Evolutionary conservation across 2,113 vertebrate species (phyloP).

Genomic region (Bettongia penicillata): DNA sequence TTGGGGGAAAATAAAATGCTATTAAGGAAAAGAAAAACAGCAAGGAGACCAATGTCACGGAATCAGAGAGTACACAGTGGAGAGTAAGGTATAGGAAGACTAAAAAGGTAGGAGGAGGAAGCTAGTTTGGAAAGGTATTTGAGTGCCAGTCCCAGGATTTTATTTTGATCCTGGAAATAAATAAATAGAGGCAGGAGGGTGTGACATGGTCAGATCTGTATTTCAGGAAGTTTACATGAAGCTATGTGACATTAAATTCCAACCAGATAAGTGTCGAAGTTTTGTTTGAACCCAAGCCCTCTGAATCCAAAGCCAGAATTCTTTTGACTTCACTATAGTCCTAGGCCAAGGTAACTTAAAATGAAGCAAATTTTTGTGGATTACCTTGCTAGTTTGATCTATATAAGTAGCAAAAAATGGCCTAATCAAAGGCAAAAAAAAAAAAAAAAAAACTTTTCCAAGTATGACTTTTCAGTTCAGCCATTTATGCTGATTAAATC

Average conservation of each 20-base stretch:
- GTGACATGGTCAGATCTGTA: not conserved
- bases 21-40: too few species aligned
- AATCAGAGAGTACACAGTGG: not conserved
- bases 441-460: not conserved
- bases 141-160: not conserved
- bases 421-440: constrained; percentile 4
- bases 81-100: not conserved
- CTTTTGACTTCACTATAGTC: not conserved
- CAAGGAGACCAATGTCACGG: not conserved
- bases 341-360: not conserved
- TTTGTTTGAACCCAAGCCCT: not conserved
- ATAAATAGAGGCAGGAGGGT: not conserved
- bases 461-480: not conserved
- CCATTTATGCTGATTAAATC: not conserved
- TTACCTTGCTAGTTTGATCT: constrained; percentile 3
- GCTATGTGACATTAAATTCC: not conserved
- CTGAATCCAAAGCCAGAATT: not conserved
- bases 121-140: not conserved
- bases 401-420: not conserved
- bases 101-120: not conserved
- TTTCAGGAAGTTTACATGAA: not conserved
- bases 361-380: not conserved
- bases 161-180: not conserved
- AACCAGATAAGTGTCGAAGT: not conserved
- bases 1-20: too few species aligned